phyloP scores from a whole-genome alignment of 1,140 invertebrate species.

The Maniola jurtina region DNA sequence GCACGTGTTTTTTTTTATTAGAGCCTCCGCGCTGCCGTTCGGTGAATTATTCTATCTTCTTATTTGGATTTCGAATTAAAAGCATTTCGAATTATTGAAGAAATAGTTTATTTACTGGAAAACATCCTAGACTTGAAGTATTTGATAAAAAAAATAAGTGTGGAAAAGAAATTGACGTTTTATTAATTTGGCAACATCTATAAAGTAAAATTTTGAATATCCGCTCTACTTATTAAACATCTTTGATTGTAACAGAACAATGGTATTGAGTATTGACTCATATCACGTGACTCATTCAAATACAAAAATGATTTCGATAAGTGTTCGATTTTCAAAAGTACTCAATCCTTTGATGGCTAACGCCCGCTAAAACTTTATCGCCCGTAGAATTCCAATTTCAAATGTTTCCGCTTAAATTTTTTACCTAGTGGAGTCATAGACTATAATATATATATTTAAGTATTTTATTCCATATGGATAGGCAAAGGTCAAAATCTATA shows the following conservation, averaged over 20 bases:
- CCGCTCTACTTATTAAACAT: background rate
- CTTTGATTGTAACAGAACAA: conserved; percentile 55
- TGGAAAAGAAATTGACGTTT: no score
- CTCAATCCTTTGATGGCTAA: background rate
- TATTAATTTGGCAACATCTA: no score
- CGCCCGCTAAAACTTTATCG: background rate
- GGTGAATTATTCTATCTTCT: no score
- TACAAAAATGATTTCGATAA: conserved; percentile 51
- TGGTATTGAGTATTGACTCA: conserved; percentile 67
- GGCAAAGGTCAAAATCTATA: background rate
- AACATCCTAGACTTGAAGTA: no score
- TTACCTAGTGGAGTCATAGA: background rate
- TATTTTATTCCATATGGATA: background rate
- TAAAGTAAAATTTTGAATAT: no score
- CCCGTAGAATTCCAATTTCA: background rate
- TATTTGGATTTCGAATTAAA: no score
- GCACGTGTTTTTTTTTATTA: no score
- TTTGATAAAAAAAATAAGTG: no score
- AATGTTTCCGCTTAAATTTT: conserved; percentile 11
- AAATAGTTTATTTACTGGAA: no score
- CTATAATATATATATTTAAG: no score
- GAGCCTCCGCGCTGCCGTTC: no score
- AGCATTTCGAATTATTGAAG: no score
- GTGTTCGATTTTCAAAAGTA: conserved; percentile 39
- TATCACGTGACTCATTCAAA: conserved; percentile 70